Evolutionary conservation across 2,888 invertebrate genomes (phyloP), one percentile per base, ranked within the genome.

Genomic region (Acleris cristana): DNA sequence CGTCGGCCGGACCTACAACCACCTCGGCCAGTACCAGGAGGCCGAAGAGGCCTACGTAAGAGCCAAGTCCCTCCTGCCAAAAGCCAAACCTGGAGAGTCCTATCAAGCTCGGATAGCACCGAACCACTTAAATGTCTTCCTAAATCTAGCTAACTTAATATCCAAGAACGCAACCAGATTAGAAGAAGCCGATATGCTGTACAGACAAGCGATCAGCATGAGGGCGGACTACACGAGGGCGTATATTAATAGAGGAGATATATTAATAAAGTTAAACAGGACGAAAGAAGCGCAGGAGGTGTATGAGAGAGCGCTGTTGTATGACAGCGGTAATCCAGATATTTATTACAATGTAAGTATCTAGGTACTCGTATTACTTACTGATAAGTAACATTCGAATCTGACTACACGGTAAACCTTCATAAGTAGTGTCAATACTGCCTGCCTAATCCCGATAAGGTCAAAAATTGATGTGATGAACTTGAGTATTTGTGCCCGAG

Each of bases 151-250:
- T 2, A 98, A 98, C 90, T 93, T 99, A 74, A 98, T 99, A 81
- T 97, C 98, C 5, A 97, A 98, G 83, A 98, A 99, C 87, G 96
- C 96, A 34, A 97, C 98, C 3, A 94, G 99, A 64, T 89, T 99
- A 64, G 97, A 98, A 86, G 99, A 99, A 88, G 99, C 99, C 0
- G 99, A 99, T 88, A 94, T 97, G 94, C 87, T 99, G 57, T 98
- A 99, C 82, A 94, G 98, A 69, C 98, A 98, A 87, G 99, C 99
- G 14, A 99, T 99, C 74, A 98, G 98, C 82, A 99, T 99, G 99
- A 94, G 99, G 73, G 96, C 98, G 1, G 99, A 99, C 93, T 98
- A 98, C 85, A 96, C 98, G 0, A 97, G 98, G 86, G 99, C 99
- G 10, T 99, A 99, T 85, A 99, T 99, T 75, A 99, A 99, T 91